Base-by-base conservation (phyloP, 1,140 invertebrate genomes). In the Cardiocondyla obscurior region DNA sequence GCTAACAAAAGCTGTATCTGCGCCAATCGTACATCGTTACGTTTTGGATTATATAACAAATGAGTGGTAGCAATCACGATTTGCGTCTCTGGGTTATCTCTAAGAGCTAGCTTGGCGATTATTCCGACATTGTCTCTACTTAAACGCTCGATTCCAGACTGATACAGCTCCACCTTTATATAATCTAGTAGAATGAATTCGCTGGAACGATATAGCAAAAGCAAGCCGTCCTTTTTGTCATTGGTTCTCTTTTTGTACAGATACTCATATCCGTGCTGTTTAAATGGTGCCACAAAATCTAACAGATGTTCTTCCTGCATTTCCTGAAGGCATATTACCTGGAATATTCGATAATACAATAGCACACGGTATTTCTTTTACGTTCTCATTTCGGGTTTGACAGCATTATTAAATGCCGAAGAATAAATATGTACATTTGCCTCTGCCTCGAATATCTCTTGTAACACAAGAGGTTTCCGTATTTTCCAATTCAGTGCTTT, bases 61-160 rank as follows among this genome's bases (percentile, higher is more conserved):
- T 99, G 99, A 0, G 98, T 99, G 3, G 98, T 99, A 5, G 97
- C 98, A 0, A 99, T 95, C 33, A 97, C 95, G 62, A 98, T 92
- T 25, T 96, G 93, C 6, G 92, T 93, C 0, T 92, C 62, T 1
- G 94, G 94, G 62, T 91, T 88, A 1, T 89, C 83, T 81, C 94
- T 95, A 0, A 96, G 92, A 8, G 93, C 89, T 76, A 99, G 95
- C 90, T 97, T 97, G 3, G 96, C 95, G 46, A 99, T 95, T 28
- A 99, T 90, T 0, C 96, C 98, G 51, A 99, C 96, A 94, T 99
- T 99, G 85, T 98, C 97, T 30, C 98, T 94, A 91, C 98, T 96
- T 5, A 99, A 93, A 5, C 98, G 88, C 73, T 94, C 91, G 53
- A 90, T 88, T 25, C 81, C 95, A 0, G 95, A 93, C 83, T 95